Percentiles rank a stretch among this genome's conserved stretches.
These are phyloP conservation scores for Climacteris rufus DNA, from an alignment of 2,113 vertebrate species.

Conservation along the genomic window DNA sequence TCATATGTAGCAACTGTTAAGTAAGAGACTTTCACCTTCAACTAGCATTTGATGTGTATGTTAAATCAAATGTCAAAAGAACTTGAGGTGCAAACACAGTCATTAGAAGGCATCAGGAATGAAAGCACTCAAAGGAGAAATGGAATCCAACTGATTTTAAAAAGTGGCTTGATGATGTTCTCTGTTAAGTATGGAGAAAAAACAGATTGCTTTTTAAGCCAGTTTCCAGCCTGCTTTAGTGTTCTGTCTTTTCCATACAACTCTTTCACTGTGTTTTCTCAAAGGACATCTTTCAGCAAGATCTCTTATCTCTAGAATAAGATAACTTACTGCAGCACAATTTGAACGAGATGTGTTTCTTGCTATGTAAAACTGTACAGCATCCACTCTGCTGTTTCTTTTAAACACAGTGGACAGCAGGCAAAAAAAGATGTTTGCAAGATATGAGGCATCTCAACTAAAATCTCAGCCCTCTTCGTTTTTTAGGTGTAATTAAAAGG, in stretches of 20 bases:
- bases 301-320: neutral
- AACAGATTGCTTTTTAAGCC: neutral
- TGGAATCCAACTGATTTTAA: neutral
- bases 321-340: neutral
- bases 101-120: neutral
- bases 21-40: neutral
- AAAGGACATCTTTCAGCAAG: neutral
- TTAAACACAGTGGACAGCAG: neutral
- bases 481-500: neutral
- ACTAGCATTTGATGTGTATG: neutral
- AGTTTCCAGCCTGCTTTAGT: neutral
- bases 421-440: neutral
- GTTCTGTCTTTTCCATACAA: neutral
- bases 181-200: neutral
- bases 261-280: neutral
- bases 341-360: neutral
- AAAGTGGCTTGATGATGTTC: neutral
- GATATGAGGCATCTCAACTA: neutral
- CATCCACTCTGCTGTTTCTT: neutral
- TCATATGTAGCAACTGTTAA: neutral
- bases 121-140: neutral
- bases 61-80: neutral
- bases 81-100: neutral
- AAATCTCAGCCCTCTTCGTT: neutral
- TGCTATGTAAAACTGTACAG: neutral